These are phyloP conservation scores for Myotis lucifugus DNA, from an alignment of 2,113 vertebrate genomes.

Conservation along the genomic window DNA sequence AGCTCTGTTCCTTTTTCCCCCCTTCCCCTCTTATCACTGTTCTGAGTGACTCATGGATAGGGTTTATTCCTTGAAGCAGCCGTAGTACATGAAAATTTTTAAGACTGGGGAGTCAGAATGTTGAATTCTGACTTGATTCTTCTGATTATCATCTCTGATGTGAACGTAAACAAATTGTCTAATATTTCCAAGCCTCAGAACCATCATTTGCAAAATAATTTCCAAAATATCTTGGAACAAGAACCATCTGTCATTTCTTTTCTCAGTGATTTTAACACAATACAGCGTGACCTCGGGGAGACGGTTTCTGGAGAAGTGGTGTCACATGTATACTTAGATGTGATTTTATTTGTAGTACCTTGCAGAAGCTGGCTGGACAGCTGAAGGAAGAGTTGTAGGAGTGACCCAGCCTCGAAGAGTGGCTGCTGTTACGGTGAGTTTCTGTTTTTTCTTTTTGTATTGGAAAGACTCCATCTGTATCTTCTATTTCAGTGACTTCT, in stretches of 20 bases:
- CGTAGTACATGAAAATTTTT: neutral
- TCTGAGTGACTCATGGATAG: neutral
- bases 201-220: constrained; percentile 11
- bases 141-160: neutral
- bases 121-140: neutral
- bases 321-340: neutral
- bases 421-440: constrained; percentile 95
- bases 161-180: neutral
- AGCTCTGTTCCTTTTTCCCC: neutral
- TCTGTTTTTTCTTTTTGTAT: neutral
- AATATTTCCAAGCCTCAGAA: neutral
- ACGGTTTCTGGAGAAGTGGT: neutral
- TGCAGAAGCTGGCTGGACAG: constrained; percentile 97
- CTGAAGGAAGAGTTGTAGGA: constrained; percentile 95
- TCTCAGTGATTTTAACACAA: neutral
- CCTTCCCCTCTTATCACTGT: neutral
- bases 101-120: neutral
- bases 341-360: constrained; percentile 89
- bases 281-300: neutral
- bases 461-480: neutral
- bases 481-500: neutral
- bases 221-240: neutral
- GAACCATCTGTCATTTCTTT: neutral
- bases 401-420: constrained; percentile 98
- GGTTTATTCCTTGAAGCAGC: neutral